Conservation (phyloP, 2,113 vertebrate species). For the Brienomyrus longianalis region DNA sequence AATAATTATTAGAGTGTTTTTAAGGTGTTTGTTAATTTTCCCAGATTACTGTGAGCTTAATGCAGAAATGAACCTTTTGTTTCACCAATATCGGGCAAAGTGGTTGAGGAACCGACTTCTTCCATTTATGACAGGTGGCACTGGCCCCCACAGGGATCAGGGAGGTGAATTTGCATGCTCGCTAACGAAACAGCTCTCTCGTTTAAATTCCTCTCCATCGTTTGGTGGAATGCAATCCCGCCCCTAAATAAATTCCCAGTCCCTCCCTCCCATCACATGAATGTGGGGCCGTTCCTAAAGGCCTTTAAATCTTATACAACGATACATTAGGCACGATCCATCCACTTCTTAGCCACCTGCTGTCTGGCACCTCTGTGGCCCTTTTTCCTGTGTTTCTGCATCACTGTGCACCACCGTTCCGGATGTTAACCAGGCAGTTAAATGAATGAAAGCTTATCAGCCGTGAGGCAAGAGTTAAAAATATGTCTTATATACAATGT, state of each 20-base stretch:
- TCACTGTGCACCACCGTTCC: background rate
- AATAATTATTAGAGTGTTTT: background rate
- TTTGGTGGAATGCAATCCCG: background rate
- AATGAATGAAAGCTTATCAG: background rate
- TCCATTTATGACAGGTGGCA: background rate
- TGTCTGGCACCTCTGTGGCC: background rate
- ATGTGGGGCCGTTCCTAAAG: background rate
- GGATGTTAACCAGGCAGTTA: background rate
- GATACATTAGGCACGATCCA: background rate
- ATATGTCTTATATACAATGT: background rate
- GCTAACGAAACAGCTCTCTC: background rate
- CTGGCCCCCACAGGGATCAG: background rate
- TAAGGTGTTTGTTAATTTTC: background rate
- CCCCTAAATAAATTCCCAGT: background rate
- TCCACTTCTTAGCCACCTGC: background rate
- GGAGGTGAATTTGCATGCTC: background rate
- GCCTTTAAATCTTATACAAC: background rate
- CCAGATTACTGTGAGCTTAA: background rate
- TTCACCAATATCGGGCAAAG: background rate
- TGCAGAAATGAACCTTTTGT: background rate
- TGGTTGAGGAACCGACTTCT: background rate
- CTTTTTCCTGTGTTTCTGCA: background rate
- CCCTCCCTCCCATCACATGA: background rate
- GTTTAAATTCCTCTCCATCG: background rate
- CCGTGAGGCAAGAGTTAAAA: background rate